Base-by-base conservation (phyloP, 1,140 invertebrate genomes). In the Bicyclus anynana region DNA sequence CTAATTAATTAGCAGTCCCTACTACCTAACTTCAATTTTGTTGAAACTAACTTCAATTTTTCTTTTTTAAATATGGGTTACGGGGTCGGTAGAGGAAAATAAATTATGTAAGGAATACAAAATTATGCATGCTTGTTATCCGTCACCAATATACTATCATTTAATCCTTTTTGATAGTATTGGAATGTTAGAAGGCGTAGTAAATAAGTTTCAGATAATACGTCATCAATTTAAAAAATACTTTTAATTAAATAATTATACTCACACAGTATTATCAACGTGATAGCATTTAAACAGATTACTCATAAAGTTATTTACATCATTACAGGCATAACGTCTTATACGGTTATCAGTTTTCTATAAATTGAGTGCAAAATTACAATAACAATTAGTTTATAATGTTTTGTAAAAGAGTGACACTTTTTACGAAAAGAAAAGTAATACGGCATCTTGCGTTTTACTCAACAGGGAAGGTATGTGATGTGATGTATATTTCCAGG, bases 401-500 rank as follows among this genome's bases (percentile, higher is more conserved):
- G 80, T 79, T 75, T 58, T 67, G 76, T 42, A 84, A 73, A 69
- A 70, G 73, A 20, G 65, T 69, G 58, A 58, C 70, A 67, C 62
- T 79, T 63, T 77, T 75, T 9, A 62, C 71, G 59, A 77, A 69
- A 62, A 72, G 69, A 27, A 67, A 69, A 33, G 63, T 77, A 7
- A 50, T 80, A 44, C 77, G 73, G 52, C 69, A 76, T 52, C 63
- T 80, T 26, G 64, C 63, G 40, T 78, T 65, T 55, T 84, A 80
- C 69, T 83, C 82, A 6, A 72, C 80, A 5, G 53, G 68, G 29
- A 85, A 81, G 77, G 82, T 85, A 72, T 54, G 37, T 40, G 17
- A 40, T 16, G 17, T 16, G 17, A 40, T 16, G 0, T 44, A 1
- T 14, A 12, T 20, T 44, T 44, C 5, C 9, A 26, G 37, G 1